Evolutionary conservation across 2,113 vertebrate genomes (phyloP), one percentile per base, ranked within the genome.

Genomic region (Leuciscus idus): DNA sequence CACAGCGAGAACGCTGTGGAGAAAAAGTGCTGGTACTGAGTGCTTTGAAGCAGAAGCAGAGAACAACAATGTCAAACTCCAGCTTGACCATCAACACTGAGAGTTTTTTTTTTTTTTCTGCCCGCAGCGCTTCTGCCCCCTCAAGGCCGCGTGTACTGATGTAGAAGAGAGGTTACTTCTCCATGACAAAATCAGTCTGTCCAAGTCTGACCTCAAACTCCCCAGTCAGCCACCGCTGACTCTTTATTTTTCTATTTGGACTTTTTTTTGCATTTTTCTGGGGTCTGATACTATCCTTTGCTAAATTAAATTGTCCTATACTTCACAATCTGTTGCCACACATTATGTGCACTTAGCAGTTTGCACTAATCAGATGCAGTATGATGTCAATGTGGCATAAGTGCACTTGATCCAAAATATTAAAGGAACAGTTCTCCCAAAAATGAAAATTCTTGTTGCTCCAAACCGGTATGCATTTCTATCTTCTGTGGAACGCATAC

Each of bases 161-260:
- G 84, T 66, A 83, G 59, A 84, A 84, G 82, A 39, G 26, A 46
- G 50, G 50, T 77, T 48, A 82, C 73, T 85, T 85, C 78, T 30
- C 23, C 30, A 17, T 84, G 84, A 85, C 50, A 46, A 84, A 81
- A 19, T 30, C 68, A 68, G 68, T 64, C 43, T 19, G 13, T 19
- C 43, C 17, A 72, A 83, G 30, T 52, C 57, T 11, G 28, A 70
- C 26, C 62, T 33, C 28, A 70, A 36, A 82, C 43, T 57, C 55
- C 55, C 55, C 19, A 7, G 55, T 23, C 55, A 57, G 55, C 1
- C 55, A 57, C 2, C 2, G 19, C 55, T 23, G 55, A 57, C 55
- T 57, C 21, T 36, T 59, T 77, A 33, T 55, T n/a, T 19, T 9
- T 23, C 10, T 4, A 74, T 11, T 74, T 74, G 12, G 19, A 80